Evolutionary conservation across 1,140 invertebrate species (phyloP), one percentile per base, ranked within the genome.

Genomic region (Venustaconcha ellipsiformis): DNA sequence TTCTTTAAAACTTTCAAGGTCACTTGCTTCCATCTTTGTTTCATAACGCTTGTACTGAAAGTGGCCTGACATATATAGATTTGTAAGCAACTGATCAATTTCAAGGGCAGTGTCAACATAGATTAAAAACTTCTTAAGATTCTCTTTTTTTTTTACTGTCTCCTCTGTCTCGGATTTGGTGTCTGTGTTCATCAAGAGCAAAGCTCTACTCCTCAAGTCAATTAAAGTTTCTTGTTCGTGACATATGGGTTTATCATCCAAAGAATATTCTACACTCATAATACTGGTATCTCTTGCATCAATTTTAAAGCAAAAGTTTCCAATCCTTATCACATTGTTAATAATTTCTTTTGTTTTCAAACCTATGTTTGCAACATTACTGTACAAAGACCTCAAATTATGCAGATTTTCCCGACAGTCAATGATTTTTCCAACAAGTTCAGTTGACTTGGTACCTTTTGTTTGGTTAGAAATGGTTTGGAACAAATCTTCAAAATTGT

Each of bases 281-380:
- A 37, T 37, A 37, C 37, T 3, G 37, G 3, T 4, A 37, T 37
- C 8, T 37, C 37, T 4, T 37, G 37, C 6, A 37, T 37, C 37
- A 37, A 37, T 8, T 5, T 37, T 15, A 37, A 60, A 71, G 14
- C 48, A 26, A 20, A 67, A 67, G 14, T 66, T 78, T 23, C 37
- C 64, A 37, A 57, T 62, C 48, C 11, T 15, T 55, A 59, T 62
- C 20, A 64, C 66, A 57, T 73, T 74, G 2, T 73, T 74, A 2
- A 81, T 68, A n/a, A 78, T 74, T 55, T 79, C 73, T 67, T 71
- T 79, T 14, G 80, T 81, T 57, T 79, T 65, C 55, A 76, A 66
- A 37, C 77, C 80, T 57, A 74, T 26, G 62, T 81, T 79, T 0
- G 77, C 77, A 0, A 81, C 80, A 74, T 69, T 60, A 17, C 74